A percentile compares a stretch with the other conserved stretches of the same genome.
Conservation (phyloP, 2,888 invertebrate genomes). For the Dyspetes luteomarginatus region DNA sequence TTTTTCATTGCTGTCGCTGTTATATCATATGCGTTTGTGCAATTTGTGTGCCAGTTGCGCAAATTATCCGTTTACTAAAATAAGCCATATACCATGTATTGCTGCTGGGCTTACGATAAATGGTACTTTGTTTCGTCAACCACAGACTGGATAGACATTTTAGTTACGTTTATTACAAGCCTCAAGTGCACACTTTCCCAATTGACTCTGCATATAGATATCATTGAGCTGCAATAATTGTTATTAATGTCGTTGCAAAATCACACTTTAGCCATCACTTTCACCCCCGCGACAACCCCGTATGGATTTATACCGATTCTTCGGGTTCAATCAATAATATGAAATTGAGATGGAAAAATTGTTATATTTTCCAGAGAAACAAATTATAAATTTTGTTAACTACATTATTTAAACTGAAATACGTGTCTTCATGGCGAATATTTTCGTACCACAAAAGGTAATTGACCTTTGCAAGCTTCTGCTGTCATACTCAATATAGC, state of each 20-base stretch:
- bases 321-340: too few species aligned
- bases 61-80: slow-evolving; percentile 36
- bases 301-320: too few species aligned
- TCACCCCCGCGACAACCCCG: too few species aligned
- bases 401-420: not conserved
- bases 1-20: not conserved
- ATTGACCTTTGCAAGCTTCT: not conserved
- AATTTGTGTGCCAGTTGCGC: slow-evolving; percentile 40
- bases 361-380: slow-evolving; percentile 2
- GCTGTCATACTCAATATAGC: not conserved
- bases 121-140: slow-evolving; percentile 33
- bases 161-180: slow-evolving; percentile 41
- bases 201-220: not conserved
- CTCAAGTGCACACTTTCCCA: not conserved
- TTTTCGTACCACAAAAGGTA: not conserved
- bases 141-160: slow-evolving; percentile 45
- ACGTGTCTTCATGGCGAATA: not conserved
- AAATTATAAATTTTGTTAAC: not conserved
- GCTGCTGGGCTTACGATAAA: not conserved
- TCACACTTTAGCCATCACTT: too few species aligned
- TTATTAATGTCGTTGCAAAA: too few species aligned
- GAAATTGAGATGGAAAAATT: too few species aligned
- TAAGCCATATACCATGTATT: slow-evolving; percentile 7
- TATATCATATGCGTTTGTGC: slow-evolving; percentile 32
- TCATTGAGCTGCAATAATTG: too few species aligned